A percentile compares a stretch with the other conserved stretches of the same genome.
Evolutionary conservation across 2,113 vertebrate genomes (phyloP).

Genomic region (Maccullochella peelii): DNA sequence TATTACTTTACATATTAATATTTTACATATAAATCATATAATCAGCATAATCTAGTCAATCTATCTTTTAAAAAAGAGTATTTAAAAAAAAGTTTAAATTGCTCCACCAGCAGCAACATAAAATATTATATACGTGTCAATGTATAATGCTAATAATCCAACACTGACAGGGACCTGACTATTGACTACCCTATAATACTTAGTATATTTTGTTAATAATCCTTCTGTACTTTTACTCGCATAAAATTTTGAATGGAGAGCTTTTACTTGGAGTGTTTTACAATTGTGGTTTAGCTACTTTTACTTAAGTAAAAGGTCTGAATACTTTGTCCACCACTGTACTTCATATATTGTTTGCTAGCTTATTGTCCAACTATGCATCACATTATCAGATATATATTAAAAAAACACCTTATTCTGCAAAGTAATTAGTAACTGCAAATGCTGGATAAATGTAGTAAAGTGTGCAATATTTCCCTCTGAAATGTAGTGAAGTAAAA

Average conservation of each 20-base stretch:
- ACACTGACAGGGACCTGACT: neutral
- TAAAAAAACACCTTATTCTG: neutral
- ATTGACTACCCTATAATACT: neutral
- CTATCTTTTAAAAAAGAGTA: neutral
- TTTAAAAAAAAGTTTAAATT: neutral
- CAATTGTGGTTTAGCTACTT: too few relatives aligned
- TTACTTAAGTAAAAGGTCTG: too few relatives aligned
- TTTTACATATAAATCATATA: neutral
- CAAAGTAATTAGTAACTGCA: neutral
- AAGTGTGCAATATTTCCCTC: too few relatives aligned
- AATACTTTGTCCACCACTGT: neutral
- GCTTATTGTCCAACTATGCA: neutral
- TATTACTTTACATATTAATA: too few relatives aligned
- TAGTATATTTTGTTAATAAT: neutral
- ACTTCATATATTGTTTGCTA: neutral
- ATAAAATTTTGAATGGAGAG: neutral
- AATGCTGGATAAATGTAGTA: neutral
- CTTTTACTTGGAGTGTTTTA: neutral
- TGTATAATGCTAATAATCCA: neutral
- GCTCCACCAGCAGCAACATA: neutral
- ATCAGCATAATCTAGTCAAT: neutral
- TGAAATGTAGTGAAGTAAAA: neutral
- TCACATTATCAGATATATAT: neutral
- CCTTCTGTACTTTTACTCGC: neutral
- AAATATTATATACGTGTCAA: neutral